Base-by-base conservation (phyloP, 2,797 vertebrate species). In the Coranthus polyacanthus region DNA sequence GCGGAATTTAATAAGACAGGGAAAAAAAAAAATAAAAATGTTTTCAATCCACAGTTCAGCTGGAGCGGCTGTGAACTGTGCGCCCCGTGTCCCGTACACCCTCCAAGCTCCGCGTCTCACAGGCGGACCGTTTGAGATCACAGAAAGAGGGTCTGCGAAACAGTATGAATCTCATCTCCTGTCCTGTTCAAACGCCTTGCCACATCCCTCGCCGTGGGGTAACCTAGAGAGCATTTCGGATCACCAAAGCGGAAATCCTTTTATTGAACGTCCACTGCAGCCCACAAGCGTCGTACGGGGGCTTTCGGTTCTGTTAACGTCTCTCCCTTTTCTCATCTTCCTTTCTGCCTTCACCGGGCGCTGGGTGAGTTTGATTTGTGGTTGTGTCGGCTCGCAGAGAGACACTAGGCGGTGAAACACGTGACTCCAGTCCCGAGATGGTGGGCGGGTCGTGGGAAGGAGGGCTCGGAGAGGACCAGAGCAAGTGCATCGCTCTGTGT, bases 401-500 rank as follows among this genome's bases (percentile, higher is more conserved):
- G n/a, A 41, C 82, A 61, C 85, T 84, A 72, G 85, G 87, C 84
- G 78, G 82, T 52, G 81, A 72, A 65, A 71, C 93, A 94, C 92
- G 92, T 94, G 93, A 93, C 78, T 89, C 64, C 60, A 72, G 78
- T 83, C 82, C 84, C 73, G 85, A 78, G 87, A 83, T 86, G 85
- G 90, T 89, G 84, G 92, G 92, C 90, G 90, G 89, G 75, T 87
- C 88, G 82, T 85, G 83, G 85, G 88, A 80, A 89, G 88, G 83
- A 81, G 84, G 86, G 67, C 72, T 85, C 77, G 84, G 78, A 80
- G 77, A 82, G 78, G 72, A 88, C 68, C 44, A 51, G 69, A 83
- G 83, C 86, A 89, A 90, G 89, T 89, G 89, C 82, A 89, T 82
- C 57, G 79, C 69, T 43, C 17, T 12, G 54, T 36, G 51, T 17